Conservation (phyloP, 1,140 invertebrate genomes). For the Tetramorium alpestre region DNA sequence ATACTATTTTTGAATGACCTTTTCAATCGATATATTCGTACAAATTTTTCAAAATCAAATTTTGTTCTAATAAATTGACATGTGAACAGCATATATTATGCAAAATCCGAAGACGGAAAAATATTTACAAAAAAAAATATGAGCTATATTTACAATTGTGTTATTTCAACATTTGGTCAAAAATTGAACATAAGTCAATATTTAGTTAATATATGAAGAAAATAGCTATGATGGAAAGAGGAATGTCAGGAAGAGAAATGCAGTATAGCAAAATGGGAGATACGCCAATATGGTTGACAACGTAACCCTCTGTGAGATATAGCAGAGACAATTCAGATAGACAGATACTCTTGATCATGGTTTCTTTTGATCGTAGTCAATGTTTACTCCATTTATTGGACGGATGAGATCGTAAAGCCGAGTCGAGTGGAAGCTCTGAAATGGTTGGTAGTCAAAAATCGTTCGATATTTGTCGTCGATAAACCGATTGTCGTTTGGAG, state of each 20-base stretch:
- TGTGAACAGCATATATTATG: background rate
- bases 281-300: constrained; percentile 35
- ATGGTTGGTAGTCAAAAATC: constrained; percentile 28
- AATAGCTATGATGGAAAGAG: background rate
- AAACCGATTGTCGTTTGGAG: constrained; percentile 3
- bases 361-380: constrained; percentile 53
- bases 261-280: background rate
- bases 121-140: background rate
- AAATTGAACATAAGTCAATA: constrained; percentile 10
- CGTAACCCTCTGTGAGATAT: constrained; percentile 53
- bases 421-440: constrained; percentile 6
- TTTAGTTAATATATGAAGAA: constrained; percentile 32
- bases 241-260: constrained; percentile 6
- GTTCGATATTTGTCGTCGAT: background rate
- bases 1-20: background rate
- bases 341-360: constrained; percentile 45
- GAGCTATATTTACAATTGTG: too few species aligned
- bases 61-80: background rate
- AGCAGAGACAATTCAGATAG: constrained; percentile 27
- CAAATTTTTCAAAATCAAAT: background rate
- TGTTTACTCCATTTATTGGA: constrained; percentile 46
- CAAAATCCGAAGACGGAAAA: background rate
- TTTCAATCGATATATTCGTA: background rate
- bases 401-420: constrained; percentile 20
- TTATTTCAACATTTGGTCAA: constrained; percentile 20